phyloP scores from a whole-genome alignment of 2,113 vertebrate genomes.

The Holacanthus passer region DNA sequence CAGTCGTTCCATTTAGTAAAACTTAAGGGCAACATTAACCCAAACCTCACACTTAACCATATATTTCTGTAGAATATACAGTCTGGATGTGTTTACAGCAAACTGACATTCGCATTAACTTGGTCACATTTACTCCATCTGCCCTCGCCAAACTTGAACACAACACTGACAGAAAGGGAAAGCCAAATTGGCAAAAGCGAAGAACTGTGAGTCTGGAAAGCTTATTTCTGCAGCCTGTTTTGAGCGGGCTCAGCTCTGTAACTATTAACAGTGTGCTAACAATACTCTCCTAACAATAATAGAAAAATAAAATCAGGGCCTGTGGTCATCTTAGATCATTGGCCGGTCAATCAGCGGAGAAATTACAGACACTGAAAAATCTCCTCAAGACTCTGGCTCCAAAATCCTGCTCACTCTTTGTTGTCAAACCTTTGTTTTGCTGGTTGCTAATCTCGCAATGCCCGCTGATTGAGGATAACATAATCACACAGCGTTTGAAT shows the following conservation, averaged over 20 bases:
- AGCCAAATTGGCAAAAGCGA: slow-evolving; percentile 69
- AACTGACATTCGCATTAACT: slow-evolving; percentile 78
- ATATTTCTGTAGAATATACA: slow-evolving; percentile 70
- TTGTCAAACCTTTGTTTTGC: slow-evolving; percentile 66
- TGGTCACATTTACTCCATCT: slow-evolving; percentile 61
- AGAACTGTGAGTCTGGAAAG: slow-evolving; percentile 53
- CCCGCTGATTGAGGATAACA: slow-evolving; percentile 62
- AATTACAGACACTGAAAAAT: slow-evolving; percentile 53
- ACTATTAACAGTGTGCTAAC: slow-evolving; percentile 57
- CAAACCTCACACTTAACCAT: slow-evolving; percentile 64
- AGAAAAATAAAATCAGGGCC: slow-evolving; percentile 50
- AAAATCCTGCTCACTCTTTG: slow-evolving; percentile 27
- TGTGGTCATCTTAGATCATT: slow-evolving; percentile 61
- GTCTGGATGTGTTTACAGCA: slow-evolving; percentile 78
- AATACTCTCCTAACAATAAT: slow-evolving; percentile 49
- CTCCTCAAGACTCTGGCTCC: slow-evolving; percentile 37
- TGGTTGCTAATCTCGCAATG: slow-evolving; percentile 68
- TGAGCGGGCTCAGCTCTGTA: slow-evolving; percentile 21
- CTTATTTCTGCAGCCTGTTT: slow-evolving; percentile 43
- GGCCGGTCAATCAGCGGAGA: slow-evolving; percentile 52
- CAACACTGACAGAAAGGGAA: slow-evolving; percentile 69
- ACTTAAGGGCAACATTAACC: slow-evolving; percentile 58
- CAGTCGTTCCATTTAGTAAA: slow-evolving; percentile 62
- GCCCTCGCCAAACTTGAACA: slow-evolving; percentile 65
- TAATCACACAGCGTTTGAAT: slow-evolving; percentile 56